Evolutionary conservation across 2,797 vertebrate genomes (phyloP), one percentile per base, ranked within the genome.

Genomic region (Enteromius paludinosus): DNA sequence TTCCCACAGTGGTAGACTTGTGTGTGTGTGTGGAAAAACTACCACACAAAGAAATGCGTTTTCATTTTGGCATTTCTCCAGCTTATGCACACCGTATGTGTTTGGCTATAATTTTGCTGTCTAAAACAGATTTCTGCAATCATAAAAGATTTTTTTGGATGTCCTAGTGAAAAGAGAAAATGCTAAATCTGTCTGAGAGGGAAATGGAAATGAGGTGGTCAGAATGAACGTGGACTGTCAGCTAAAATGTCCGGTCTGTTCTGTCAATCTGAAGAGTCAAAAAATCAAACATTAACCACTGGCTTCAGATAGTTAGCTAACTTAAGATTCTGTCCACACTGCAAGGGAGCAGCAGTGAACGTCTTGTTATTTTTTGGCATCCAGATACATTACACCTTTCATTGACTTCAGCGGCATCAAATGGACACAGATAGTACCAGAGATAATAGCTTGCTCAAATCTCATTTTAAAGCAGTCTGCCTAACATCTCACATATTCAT

Each of bases 21-120:
- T n/a, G 5, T 52, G 70, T 25, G 9, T 30, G 30, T 65, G 1
- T 18, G 69, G 11, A 73, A 73, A 73, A 73, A n/a, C 30, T 38
- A 38, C 30, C 20, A 74, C 49, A 74, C 71, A 74, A 56, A 74
- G 12, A 56, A 74, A 56, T 56, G 41, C 3, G 10, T 41, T 56
- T 74, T 72, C 17, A n/a, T 35, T 52, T 72, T 10, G 18, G 1
- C 47, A 52, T 72, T 72, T 52, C 18, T 52, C 47, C 70, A 33
- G 45, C 25, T 20, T 33, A 52, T 33, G 71, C 49, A 74, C 20
- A 41, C 49, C 15, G 2, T 56, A 38, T 56, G 11, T 10, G 38
- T 74, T 23, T 74, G 33, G 12, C 49, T 33, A 17, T 14, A 54
- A 23, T 17, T 74, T 72, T n/a, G 28, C 70, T 52, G 47, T 72